Evolutionary conservation across 2,888 invertebrate genomes (phyloP).

Genomic region (Acanthosepion lycidas): DNA sequence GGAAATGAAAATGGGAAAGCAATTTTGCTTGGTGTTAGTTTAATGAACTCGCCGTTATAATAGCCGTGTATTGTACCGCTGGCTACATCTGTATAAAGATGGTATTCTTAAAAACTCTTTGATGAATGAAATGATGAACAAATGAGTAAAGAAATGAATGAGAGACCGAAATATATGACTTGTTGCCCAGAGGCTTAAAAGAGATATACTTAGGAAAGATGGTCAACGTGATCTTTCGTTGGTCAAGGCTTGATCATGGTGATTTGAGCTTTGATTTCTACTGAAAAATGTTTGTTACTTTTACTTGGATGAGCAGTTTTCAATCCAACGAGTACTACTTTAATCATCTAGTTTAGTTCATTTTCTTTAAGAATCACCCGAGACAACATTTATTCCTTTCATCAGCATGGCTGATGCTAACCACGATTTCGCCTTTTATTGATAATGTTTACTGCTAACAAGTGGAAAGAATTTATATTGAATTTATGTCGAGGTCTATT

Average conservation of each 20-base stretch:
- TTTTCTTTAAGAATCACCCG: no score
- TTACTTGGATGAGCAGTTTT: no score
- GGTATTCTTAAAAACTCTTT: neutral
- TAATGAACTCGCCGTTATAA: neutral
- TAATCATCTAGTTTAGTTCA: no score
- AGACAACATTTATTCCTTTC: no score
- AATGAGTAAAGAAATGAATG: neutral
- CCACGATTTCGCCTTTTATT: no score
- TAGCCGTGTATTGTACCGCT: neutral
- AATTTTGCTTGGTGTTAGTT: neutral
- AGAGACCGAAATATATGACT: neutral
- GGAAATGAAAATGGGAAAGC: neutral
- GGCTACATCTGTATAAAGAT: neutral
- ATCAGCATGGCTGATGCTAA: no score
- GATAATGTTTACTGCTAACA: no score
- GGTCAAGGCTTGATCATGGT: neutral
- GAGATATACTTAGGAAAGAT: neutral
- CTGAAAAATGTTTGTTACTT: no score
- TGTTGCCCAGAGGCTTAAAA: neutral
- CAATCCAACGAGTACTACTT: no score
- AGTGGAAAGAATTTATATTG: no score
- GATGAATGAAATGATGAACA: neutral
- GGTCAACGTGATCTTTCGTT: neutral
- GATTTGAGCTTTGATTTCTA: neutral
- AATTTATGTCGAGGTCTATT: no score